Base-by-base conservation (phyloP, 2,113 vertebrate species). In the Diphyllodes magnificus region DNA sequence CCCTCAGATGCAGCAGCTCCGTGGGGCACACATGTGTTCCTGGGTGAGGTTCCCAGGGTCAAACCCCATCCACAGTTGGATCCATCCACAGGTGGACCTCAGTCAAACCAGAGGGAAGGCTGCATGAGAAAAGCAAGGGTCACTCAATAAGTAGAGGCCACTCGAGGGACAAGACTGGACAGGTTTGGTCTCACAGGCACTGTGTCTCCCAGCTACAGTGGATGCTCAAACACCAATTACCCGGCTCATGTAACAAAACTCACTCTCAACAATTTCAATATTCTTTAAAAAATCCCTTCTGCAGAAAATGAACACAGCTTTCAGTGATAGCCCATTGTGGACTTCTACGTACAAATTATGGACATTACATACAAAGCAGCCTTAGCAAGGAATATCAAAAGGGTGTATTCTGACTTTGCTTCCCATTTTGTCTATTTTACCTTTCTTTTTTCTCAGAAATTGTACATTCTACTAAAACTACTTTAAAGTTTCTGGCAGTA, bases 1-100 rank as follows among this genome's bases (percentile, higher is more conserved):
- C 14, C 53, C 42, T 4, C n/a, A 35, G 57, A 12, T 2, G 39
- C 30, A 63, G 66, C 44, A 78, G 49, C 56, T 40, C 30, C 33
- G 3, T 0, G 11, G 75, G 45, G 19, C 14, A 69, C 39, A 69
- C 21, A 39, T 0, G 0, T 6, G 11, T 9, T 35, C 64, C 69
- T 16, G 40, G 65, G 25, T 54, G 57, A 65, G 42, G 42, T 11
- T 57, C 47, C 63, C 61, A 33, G 35, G 61, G 0, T 4, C 57
- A 73, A 39, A 76, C 0, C 1, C 45, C 64, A 21, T 8, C 28
- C 84, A 33, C 66, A 78, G 66, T 42, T n/a, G 54, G 51, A 35
- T 39, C 37, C 37, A 37, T 37, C 37, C 37, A 37, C 37, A 37
- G 66, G 50, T n/a, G 54, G 51, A 35, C 49, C 61, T 60, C 70